Evolutionary conservation across 2,797 vertebrate genomes (phyloP).

Genomic region (Falco concolor): DNA sequence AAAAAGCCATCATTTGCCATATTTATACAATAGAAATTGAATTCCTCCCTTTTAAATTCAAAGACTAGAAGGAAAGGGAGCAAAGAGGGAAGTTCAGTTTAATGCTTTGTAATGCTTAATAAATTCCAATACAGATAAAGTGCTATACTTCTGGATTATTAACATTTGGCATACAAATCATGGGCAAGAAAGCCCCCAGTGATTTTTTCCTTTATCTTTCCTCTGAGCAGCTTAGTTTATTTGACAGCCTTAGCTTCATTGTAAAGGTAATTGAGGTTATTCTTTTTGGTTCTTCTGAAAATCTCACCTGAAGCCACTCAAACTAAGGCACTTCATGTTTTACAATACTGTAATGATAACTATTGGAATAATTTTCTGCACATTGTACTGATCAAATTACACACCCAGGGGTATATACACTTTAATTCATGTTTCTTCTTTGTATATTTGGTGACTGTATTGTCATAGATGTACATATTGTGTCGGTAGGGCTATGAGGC

Average conservation of each 20-base stretch:
- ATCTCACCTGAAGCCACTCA: constrained; percentile 69
- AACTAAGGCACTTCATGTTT: constrained; percentile 83
- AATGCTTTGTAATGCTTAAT: constrained; percentile 45
- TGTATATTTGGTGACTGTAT: constrained; percentile 99
- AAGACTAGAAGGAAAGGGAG: constrained; percentile 61
- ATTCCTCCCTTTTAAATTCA: constrained; percentile 67
- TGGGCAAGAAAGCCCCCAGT: background rate
- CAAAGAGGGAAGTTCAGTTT: constrained; percentile 49
- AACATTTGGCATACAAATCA: constrained; percentile 53
- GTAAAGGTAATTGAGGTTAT: constrained; percentile 51
- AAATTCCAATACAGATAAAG: constrained; percentile 56
- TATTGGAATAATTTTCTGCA: constrained; percentile 73
- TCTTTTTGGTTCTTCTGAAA: constrained; percentile 68
- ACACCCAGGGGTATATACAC: constrained; percentile 79
- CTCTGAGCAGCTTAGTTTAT: constrained; percentile 65
- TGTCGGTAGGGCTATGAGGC: constrained; percentile 91
- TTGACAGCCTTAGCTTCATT: constrained; percentile 63
- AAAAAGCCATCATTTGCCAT: constrained; percentile 79
- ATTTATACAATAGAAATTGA: constrained; percentile 62
- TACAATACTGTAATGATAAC: constrained; percentile 83
- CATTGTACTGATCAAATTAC: constrained; percentile 72
- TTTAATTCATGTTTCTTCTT: constrained; percentile 88
- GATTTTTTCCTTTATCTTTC: constrained; percentile 45
- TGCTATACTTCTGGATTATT: constrained; percentile 63
- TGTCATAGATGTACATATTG: constrained; percentile 99